Base-by-base conservation (phyloP, 2,113 vertebrate genomes). In the Chaetops frenatus region DNA sequence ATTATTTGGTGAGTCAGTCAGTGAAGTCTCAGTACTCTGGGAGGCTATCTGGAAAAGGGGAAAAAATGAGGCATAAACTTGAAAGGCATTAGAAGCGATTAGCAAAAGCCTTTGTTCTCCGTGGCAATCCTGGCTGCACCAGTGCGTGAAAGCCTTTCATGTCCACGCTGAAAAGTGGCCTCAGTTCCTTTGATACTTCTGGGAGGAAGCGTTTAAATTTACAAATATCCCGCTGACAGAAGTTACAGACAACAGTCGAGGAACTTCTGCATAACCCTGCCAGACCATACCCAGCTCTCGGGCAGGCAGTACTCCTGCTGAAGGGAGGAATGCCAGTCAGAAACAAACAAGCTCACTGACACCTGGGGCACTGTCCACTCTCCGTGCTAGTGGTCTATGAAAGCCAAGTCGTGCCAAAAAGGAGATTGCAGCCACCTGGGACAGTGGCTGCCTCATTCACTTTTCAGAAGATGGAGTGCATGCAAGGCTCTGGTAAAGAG, bases 81-180 rank as follows among this genome's bases (percentile, higher is more conserved):
- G 94, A 97, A 97, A 96, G 95, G 90, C 92, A 94, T 96, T 94
- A 96, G 82, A 90, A 73, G 69, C 12, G 88, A 97, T 96, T 96
- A 96, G 86, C 86, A 93, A 71, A 90, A 95, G 88, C 60, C 94
- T 97, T 96, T 97, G 94, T 96, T 96, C 96, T 95, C 94, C 92
- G 54, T 54, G 85, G 87, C 93, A 92, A 92, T 90, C 88, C 86
- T 86, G 53, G 72, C 86, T 90, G 90, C 82, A 90, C 90, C 51
- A 83, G 76, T 15, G 69, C 8, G 3, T 1, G 8, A 92, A 92
- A 92, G 86, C 44, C 95, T 96, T 96, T 95, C 93, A 96, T 92
- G 95, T 94, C 92, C 72, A 47, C 31, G 86, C 85, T 92, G 94
- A 90, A 95, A 96, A 94, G 93, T 96, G 72, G 94, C 90, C 88